Base-by-base conservation (phyloP, 2,797 vertebrate species). In the Sebastes vulpes region DNA sequence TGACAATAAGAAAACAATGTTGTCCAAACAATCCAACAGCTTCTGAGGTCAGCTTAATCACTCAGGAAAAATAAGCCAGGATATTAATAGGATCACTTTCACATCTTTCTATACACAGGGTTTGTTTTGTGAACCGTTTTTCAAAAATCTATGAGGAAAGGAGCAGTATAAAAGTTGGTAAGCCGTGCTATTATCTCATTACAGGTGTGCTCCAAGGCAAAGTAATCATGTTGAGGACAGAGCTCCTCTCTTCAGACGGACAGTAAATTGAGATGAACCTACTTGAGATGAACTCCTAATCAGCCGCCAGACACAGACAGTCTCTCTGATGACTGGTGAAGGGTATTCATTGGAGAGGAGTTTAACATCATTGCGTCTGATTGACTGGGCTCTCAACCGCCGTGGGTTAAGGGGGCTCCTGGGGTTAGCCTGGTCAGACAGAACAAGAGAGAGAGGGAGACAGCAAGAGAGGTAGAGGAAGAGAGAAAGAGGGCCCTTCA, bases 291-390 rank as follows among this genome's bases (percentile, higher is more conserved):
- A 92, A 81, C 72, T 83, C 78, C 80, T 85, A 89, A 92, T 92
- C 87, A 89, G 75, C 72, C 5, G 65, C 72, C 72, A 81, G 79
- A 85, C 87, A 82, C 57, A 70, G 75, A 76, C 88, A 65, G 66
- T 83, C 57, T 79, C 82, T 82, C 79, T 83, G 87, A 90, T 85
- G 80, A 80, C 84, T 75, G 60, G 58, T 86, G 92, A 95, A 86
- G 82, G 83, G 79, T 89, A 90, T 90, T 95, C 85, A 93, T 90
- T 89, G 90, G 91, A 92, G 89, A 87, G 83, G 70, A 86, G 86
- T 94, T 93, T 91, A 94, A 92, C 86, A 94, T 95, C 90, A 95
- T 94, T 90, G 92, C 66, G 83, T 94, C 89, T 92, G 93, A 94
- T 92, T 91, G 93, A 93, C 92, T 90, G 81, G 89, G 72, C 59